phyloP scores from a whole-genome alignment of 2,888 invertebrate species.

The Macaria notata region DNA sequence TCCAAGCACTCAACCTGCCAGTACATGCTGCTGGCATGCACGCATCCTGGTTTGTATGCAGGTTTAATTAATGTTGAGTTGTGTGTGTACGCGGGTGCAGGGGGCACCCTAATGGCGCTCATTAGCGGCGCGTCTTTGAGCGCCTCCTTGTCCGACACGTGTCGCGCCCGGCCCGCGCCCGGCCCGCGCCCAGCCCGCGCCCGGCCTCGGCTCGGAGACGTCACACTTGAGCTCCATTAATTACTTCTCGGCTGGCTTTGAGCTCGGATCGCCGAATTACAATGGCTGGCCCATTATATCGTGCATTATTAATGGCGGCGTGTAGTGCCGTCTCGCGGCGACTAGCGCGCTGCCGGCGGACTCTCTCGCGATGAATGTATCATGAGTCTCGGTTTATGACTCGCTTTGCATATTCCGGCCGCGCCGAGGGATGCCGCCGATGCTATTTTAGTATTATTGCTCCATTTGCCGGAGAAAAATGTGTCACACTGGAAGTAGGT shows the following conservation, averaged over 20 bases:
- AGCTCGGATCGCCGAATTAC: slow-evolving; percentile 39
- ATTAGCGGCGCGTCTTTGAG: too few species aligned
- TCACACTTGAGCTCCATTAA: slow-evolving; percentile 35
- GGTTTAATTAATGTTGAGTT: too few species aligned
- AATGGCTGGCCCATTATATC: slow-evolving; percentile 37
- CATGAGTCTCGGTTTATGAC: slow-evolving; percentile 14
- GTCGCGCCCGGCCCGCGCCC: background rate
- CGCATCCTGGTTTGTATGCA: too few species aligned
- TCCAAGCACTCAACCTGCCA: too few species aligned
- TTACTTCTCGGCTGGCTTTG: slow-evolving; percentile 37
- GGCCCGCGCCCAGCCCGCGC: background rate
- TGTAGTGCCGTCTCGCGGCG: slow-evolving; percentile 24
- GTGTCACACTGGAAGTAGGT: slow-evolving; percentile 7
- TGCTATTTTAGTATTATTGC: slow-evolving; percentile 19
- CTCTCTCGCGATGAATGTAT: slow-evolving; percentile 11
- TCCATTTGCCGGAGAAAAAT: slow-evolving; percentile 10
- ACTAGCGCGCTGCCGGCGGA: background rate
- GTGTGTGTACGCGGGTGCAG: too few species aligned
- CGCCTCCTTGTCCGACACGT: background rate
- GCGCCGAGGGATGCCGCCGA: slow-evolving; percentile 9
- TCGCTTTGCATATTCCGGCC: slow-evolving; percentile 15
- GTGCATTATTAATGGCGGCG: slow-evolving; percentile 31
- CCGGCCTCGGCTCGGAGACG: background rate
- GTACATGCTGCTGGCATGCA: too few species aligned
- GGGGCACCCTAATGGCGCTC: too few species aligned